Evolutionary conservation across 2,888 invertebrate genomes (phyloP), one percentile per base, ranked within the genome.

Genomic region (Ferdinandea cuprea): DNA sequence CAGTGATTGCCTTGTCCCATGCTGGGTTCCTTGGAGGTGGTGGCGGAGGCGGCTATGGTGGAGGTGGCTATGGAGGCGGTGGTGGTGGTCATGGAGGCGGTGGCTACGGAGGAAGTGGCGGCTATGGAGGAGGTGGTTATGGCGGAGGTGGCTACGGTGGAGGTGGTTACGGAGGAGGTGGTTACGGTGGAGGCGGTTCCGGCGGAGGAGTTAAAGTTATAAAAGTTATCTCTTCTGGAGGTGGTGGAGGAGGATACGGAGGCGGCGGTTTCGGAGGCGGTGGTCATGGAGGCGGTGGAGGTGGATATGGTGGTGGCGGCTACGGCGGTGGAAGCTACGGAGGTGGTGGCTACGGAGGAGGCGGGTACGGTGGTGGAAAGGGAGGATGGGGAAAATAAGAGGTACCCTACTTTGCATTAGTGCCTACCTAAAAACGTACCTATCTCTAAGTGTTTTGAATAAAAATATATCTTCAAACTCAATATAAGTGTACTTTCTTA

Each of bases 1-100:
- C 80, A 30, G 37, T 21, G 3, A n/a, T 74, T 35, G 80, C 80
- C 32, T 42, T 80, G n/a, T 58, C 76, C n/a, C 74, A 80, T 13
- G 80, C 42, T 37, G 30, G 63, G 1, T 80, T 65, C 50, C 44
- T 80, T 59, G 54, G 61, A 1, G 35, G 44, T 13, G 30, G 40
- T 11, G 46, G 61, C 9, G 61, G 15, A 3, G 52, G 58, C 4
- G 56, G 65, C 19, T 63, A 69, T 25, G 54, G 65, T 6, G 72
- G 58, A 0, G 44, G 48, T 30, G 17, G 9, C 2, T 30, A 46
- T 4, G 56, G 63, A 0, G 69, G 77, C 8, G 44, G 44, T 1
- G 17, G 17, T 11, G 44, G 44, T 19, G 44, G 44, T 2, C 17
- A 17, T 44, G 40, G 61, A 0, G 72, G 66, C 9, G 44, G 71